Evolutionary conservation across 2,888 invertebrate species (phyloP).

Genomic region (Pandemis corylana): DNA sequence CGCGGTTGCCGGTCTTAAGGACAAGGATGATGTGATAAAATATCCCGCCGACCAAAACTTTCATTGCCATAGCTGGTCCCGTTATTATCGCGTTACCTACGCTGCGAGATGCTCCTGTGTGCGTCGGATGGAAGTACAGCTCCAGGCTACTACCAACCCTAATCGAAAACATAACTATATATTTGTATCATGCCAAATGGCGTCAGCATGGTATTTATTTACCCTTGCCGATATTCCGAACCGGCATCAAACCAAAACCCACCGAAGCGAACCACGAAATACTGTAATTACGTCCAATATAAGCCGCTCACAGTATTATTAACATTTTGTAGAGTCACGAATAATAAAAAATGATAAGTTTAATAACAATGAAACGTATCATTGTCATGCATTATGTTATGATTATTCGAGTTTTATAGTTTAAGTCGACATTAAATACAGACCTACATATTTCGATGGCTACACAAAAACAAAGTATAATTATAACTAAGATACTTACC

Average conservation of each 20-base stretch:
- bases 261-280: constrained; percentile 58
- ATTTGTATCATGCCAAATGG: constrained; percentile 44
- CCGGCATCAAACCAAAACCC: constrained; percentile 54
- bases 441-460: constrained; percentile 30
- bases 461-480: constrained; percentile 29
- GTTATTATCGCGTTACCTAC: constrained; percentile 3
- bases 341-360: constrained; percentile 60
- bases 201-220: constrained; percentile 50
- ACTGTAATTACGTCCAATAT: constrained; percentile 71
- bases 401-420: constrained; percentile 43
- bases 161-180: constrained; percentile 45
- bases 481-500: constrained; percentile 21
- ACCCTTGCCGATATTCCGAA: constrained; percentile 47
- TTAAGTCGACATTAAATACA: constrained; percentile 40
- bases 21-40: neutral
- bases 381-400: constrained; percentile 47
- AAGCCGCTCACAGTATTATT: constrained; percentile 61
- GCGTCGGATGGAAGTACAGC: constrained; percentile 6
- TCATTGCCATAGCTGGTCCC: neutral
- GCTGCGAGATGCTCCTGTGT: constrained; percentile 9
- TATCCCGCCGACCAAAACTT: neutral
- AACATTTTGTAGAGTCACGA: constrained; percentile 57
- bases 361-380: constrained; percentile 62
- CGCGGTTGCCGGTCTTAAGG: neutral
- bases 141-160: constrained; percentile 31